A percentile compares a stretch with the other conserved stretches of the same genome.
Conservation (phyloP, 2,797 vertebrate species). For the Anniella stebbinsi region DNA sequence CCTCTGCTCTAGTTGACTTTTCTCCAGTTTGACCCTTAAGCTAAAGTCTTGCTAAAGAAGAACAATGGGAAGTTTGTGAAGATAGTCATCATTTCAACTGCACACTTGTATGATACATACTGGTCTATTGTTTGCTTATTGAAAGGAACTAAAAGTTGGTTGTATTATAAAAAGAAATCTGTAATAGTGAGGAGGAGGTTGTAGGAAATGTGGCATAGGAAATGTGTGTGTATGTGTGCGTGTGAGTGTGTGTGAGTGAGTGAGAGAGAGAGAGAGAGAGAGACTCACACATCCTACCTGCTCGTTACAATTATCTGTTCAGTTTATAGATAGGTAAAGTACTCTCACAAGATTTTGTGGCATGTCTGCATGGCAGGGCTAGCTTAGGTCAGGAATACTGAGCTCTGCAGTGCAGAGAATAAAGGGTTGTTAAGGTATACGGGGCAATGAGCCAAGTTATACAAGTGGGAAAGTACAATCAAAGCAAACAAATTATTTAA, state of each 20-base stretch:
- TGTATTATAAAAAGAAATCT: not conserved
- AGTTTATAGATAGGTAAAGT: not conserved
- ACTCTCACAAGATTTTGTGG: not conserved
- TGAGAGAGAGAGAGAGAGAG: no score
- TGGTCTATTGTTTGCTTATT: not conserved
- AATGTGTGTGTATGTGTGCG: no score
- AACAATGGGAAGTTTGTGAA: slow-evolving; percentile 46
- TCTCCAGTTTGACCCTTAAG: slow-evolving; percentile 56
- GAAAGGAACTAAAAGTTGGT: slow-evolving; percentile 19
- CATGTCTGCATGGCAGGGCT: not conserved
- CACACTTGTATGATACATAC: slow-evolving; percentile 31
- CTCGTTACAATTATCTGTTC: slow-evolving; percentile 13
- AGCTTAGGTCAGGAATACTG: not conserved
- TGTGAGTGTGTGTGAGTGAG: no score
- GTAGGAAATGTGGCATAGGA: slow-evolving; percentile 17
- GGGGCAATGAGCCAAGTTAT: not conserved
- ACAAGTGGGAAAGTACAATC: not conserved
- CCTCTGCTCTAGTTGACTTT: slow-evolving; percentile 42
- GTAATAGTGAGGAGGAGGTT: not conserved
- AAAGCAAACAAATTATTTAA: not conserved
- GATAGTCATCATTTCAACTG: slow-evolving; percentile 42
- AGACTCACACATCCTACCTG: not conserved
- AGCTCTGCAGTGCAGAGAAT: not conserved
- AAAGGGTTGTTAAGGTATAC: not conserved
- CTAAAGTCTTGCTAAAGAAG: slow-evolving; percentile 47